Evolutionary conservation across 2,113 vertebrate genomes (phyloP).

Genomic region (Lycaon pictus): DNA sequence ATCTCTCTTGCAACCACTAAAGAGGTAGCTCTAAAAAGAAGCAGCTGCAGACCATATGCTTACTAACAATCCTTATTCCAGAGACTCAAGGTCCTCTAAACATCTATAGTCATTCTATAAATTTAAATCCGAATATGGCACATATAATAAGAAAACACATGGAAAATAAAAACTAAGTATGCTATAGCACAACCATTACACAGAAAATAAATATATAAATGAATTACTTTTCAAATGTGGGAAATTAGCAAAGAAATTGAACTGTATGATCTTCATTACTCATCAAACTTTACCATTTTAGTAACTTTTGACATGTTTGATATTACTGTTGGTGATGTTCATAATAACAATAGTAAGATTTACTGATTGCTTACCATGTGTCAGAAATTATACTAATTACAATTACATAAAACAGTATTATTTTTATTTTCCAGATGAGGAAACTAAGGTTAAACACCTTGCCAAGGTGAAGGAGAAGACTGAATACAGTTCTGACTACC

Average conservation of each 20-base stretch:
- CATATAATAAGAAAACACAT: neutral
- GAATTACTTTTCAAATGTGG: neutral
- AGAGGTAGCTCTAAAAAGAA: neutral
- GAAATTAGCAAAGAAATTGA: neutral
- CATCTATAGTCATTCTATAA: neutral
- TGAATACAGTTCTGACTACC: neutral
- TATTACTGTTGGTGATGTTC: neutral
- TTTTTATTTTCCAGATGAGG: constrained; percentile 7
- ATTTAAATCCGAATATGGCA: neutral
- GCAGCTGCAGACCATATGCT: neutral
- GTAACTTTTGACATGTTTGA: neutral
- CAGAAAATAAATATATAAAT: neutral
- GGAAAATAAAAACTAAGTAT: neutral
- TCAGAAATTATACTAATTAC: neutral
- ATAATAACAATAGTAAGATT: neutral
- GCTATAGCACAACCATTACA: neutral
- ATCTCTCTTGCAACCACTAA: constrained; percentile 38
- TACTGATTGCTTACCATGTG: neutral
- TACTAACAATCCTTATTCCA: neutral
- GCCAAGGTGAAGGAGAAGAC: neutral
- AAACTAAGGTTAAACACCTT: neutral
- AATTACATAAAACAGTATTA: neutral
- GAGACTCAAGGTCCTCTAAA: neutral
- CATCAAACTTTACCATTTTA: neutral
- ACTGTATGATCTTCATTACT: neutral